Percentiles rank a stretch among this genome's conserved stretches.
phyloP scores from a whole-genome alignment of 2,797 vertebrate species.

The Gymnoscopelus braueri region DNA sequence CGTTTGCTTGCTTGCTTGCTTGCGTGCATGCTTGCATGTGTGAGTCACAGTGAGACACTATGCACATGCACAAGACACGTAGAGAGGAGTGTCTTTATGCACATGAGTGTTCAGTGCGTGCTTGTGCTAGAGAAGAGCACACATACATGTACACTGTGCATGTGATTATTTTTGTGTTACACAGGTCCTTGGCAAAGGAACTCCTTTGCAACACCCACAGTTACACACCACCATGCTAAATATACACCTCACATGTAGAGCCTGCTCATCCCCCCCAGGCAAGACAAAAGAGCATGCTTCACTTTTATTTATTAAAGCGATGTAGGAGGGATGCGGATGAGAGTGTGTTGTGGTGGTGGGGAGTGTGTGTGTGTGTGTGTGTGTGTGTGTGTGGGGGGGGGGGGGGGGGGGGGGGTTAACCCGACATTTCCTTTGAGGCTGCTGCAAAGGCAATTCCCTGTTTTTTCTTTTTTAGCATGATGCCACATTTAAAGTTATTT shows the following conservation, averaged over 20 bases:
- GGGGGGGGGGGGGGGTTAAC: constrained; percentile 29
- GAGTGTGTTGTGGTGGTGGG: neutral
- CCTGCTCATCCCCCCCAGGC: constrained; percentile 31
- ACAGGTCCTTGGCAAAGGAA: constrained; percentile 43
- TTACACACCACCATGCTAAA: constrained; percentile 55
- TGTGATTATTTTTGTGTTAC: constrained; percentile 35
- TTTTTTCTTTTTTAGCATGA: no score
- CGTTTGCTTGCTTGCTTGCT: constrained; percentile 22
- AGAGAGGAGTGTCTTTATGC: neutral
- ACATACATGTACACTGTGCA: neutral
- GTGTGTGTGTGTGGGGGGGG: constrained; percentile 12
- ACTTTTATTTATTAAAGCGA: constrained; percentile 56
- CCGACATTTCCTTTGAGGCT: constrained; percentile 39
- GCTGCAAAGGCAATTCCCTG: neutral
- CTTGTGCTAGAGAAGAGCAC: neutral
- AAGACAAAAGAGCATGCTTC: constrained; percentile 44
- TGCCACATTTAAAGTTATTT: no score
- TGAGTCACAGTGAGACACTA: neutral
- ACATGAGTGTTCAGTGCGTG: neutral
- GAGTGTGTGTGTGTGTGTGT: constrained; percentile 8
- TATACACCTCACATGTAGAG: constrained; percentile 66
- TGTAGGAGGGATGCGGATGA: constrained; percentile 31
- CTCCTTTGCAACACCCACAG: constrained; percentile 40
- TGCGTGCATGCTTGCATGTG: neutral
- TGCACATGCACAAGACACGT: neutral